Evolutionary conservation across 2,888 invertebrate genomes (phyloP), one percentile per base, ranked within the genome.

Genomic region (Rhagophthalmus giganteus): DNA sequence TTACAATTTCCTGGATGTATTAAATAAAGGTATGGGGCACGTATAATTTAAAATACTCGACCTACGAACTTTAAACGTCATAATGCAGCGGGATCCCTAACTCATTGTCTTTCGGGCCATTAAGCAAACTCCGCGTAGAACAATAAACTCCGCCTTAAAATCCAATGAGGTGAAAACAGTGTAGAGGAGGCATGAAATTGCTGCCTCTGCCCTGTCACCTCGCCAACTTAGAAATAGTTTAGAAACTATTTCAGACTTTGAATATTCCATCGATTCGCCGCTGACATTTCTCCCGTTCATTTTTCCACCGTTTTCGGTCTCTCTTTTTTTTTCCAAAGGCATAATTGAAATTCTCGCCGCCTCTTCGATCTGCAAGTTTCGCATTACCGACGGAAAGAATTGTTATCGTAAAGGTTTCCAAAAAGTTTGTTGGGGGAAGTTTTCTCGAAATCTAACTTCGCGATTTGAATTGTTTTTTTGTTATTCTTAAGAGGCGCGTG

Each of bases 111-210:
- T 9, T 24, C 48, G 33, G 38, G 32, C 53, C 38, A 54, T 54
- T 54, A 54, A 54, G 42, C 39, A 48, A 44, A 42, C 35, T 42
- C 39, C 34, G 32, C 46, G 32, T 44, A 44, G 40, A 54, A 54
- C 50, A 51, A 50, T 54, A 51, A 55, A 58, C 49, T 58, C 35
- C 39, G 48, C 42, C 46, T 60, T 57, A 57, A 60, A 60, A 58
- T 55, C 50, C 53, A 58, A 61, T 59, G 62, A 61, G 56, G 59
- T 60, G 57, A 54, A 60, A 59, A 59, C 54, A 37, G 48, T 42
- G 53, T 42, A 51, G 49, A 42, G 49, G 46, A 58, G 54, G 42
- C 58, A 55, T 57, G 59, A 59, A 61, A 61, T 59, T 62, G 54
- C 55, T 54, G 55, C 44, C n/a, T n/a, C n/a, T n/a, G n/a, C n/a